phyloP scores from a whole-genome alignment of 2,797 vertebrate species.

The Neopelma chrysocephalum region DNA sequence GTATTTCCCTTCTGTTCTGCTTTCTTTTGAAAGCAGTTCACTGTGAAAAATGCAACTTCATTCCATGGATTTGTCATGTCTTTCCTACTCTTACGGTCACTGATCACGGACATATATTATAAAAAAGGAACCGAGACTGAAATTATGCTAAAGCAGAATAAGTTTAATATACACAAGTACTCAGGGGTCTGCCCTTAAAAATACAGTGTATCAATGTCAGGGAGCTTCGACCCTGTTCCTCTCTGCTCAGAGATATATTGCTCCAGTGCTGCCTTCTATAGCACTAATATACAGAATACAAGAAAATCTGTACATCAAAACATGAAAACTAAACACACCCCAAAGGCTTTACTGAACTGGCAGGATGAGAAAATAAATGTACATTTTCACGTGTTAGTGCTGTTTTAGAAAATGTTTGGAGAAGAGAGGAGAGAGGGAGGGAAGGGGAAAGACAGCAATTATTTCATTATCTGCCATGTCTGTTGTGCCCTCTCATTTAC shows the following conservation, averaged over 20 bases:
- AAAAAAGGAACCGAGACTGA: not conserved
- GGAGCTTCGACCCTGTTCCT: fast-evolving
- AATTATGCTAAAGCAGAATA: not conserved
- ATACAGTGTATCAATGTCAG: not conserved
- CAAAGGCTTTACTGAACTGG: not conserved
- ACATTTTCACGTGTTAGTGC: not conserved
- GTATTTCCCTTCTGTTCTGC: not conserved
- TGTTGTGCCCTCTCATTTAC: not conserved
- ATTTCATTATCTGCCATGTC: not conserved
- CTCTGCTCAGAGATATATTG: not conserved
- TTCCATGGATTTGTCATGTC: not conserved
- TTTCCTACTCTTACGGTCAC: not conserved
- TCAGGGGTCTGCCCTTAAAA: not conserved
- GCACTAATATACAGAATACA: not conserved
- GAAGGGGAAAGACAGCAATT: not conserved
- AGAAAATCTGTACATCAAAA: not conserved
- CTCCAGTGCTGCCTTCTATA: not conserved
- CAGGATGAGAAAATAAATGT: not conserved
- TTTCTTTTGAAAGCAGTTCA: not conserved
- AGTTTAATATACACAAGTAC: not conserved
- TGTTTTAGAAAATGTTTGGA: not conserved
- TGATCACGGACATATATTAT: not conserved
- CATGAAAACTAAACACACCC: not conserved
- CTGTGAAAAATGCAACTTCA: not conserved
- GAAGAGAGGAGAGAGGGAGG: not conserved